These are phyloP conservation scores for Chrysomela aeneicollis DNA, from an alignment of 2,888 invertebrate genomes.

Conservation along the genomic window DNA sequence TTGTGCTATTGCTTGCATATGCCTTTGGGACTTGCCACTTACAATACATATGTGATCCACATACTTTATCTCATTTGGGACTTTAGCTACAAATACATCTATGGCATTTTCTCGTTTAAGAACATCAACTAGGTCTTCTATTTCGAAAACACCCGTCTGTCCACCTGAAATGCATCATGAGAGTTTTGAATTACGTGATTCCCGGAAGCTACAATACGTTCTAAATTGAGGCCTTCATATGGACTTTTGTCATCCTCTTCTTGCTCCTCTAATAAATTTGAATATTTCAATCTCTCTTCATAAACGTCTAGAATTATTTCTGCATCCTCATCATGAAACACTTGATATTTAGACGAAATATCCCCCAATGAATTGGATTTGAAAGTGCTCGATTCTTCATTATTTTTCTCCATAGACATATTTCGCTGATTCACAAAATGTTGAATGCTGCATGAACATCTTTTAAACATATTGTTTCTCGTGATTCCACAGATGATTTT, in stretches of 20 bases:
- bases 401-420: background rate
- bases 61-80: slow-evolving; percentile 79
- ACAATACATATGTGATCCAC: slow-evolving; percentile 87
- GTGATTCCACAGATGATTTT: background rate
- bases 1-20: slow-evolving; percentile 77
- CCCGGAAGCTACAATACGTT: slow-evolving; percentile 60
- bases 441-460: slow-evolving; percentile 1
- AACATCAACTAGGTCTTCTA: slow-evolving; percentile 83
- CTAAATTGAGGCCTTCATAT: slow-evolving; percentile 69
- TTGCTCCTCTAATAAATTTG: slow-evolving; percentile 51
- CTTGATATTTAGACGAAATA: slow-evolving; percentile 67
- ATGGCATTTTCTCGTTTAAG: slow-evolving; percentile 79
- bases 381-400: background rate
- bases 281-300: slow-evolving; percentile 66
- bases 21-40: slow-evolving; percentile 76
- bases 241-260: slow-evolving; percentile 62
- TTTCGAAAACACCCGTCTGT: slow-evolving; percentile 82
- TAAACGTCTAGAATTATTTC: slow-evolving; percentile 76
- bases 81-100: slow-evolving; percentile 81
- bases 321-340: slow-evolving; percentile 76
- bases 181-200: background rate
- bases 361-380: slow-evolving; percentile 42
- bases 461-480: slow-evolving; percentile 4
- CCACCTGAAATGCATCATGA: slow-evolving; percentile 72
- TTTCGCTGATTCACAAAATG: background rate